Evolutionary conservation across 2,888 invertebrate species (phyloP), one percentile per base, ranked within the genome.

Genomic region (Plebejus argus): DNA sequence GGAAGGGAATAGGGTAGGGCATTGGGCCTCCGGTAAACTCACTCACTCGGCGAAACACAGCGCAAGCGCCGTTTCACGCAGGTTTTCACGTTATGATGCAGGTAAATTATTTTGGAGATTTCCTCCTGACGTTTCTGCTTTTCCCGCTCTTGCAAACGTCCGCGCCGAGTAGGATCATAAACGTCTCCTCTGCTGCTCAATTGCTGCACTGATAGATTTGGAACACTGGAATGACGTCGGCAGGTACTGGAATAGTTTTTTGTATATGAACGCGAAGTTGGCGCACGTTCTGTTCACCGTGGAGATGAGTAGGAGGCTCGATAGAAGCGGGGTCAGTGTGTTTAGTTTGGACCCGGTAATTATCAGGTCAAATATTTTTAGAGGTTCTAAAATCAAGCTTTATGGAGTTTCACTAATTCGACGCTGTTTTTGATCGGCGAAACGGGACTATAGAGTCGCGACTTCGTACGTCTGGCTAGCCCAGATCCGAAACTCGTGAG

Each of bases 321-420:
- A 35, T 7, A 86, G 85, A 0, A 86, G 95, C 45, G 96, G 96
- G 15, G 96, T 98, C 0, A 97, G 96, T 0, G 96, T 96, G 0
- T 97, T 97, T 86, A 97, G 96, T 82, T 93, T 98, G 84, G 98
- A 98, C 91, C 98, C 98, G 0, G 98, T 98, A 8, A 94, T 97
- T 89, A 96, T 96, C 72, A 96, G 96, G 85, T 96, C 96, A 0
- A 96, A 96, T 45, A 97, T 97, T 78, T 97, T 97, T 95, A 95
- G 96, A 76, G 96, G 89, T 79, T 84, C 83, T 1, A 84, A 86
- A 0, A 86, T 71, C 79, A 82, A 0, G 70, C 81, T 6, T 79
- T 86, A 76, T 86, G 82, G 76, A 82, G 78, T 7, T 66, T 85
- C 4, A 78, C 90, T 0, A 89, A 87, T 79, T 66, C 77, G 23